Conservation (phyloP, 1,140 invertebrate genomes). For the Glossosoma conforme region DNA sequence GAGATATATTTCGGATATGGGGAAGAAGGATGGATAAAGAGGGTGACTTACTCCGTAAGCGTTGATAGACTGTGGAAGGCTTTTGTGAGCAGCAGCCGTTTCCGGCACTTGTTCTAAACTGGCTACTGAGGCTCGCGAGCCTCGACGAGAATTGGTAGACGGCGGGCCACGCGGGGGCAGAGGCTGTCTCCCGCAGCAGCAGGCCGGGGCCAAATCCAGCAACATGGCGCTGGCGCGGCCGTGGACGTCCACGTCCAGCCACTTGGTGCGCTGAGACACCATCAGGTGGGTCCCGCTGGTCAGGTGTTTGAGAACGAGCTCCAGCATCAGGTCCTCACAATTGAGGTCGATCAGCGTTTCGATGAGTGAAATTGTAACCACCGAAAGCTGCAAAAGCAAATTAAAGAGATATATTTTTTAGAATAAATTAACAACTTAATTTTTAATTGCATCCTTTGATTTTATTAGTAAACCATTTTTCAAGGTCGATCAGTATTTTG, state of each 20-base stretch:
- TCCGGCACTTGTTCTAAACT: constrained; percentile 26
- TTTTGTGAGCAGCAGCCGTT: constrained; percentile 8
- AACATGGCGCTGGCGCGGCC: constrained; percentile 80
- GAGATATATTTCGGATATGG: too few relatives aligned
- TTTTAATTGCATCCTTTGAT: too few relatives aligned
- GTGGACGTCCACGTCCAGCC: constrained; percentile 75
- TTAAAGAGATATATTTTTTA: too few relatives aligned
- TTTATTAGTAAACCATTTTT: too few relatives aligned
- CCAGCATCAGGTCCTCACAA: constrained; percentile 96
- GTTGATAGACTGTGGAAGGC: constrained; percentile 43
- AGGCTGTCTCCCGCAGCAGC: constrained; percentile 40
- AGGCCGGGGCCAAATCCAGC: constrained; percentile 70
- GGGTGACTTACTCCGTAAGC: constrained; percentile 48
- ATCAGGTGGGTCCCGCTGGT: constrained; percentile 88
- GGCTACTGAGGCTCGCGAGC: constrained; percentile 20
- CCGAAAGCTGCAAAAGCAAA: constrained; percentile 65
- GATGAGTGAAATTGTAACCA: constrained; percentile 87
- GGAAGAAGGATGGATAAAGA: too few relatives aligned
- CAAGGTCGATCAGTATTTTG: too few relatives aligned
- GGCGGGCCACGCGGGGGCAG: constrained; percentile 16
- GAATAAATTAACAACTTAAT: too few relatives aligned
- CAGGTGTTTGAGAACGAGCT: constrained; percentile 82
- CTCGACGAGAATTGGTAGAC: constrained; percentile 19
- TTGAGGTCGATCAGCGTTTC: constrained; percentile 87
- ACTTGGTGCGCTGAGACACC: constrained; percentile 65